Conservation (phyloP, 2,113 vertebrate species). For the Lophochroa leadbeateri region DNA sequence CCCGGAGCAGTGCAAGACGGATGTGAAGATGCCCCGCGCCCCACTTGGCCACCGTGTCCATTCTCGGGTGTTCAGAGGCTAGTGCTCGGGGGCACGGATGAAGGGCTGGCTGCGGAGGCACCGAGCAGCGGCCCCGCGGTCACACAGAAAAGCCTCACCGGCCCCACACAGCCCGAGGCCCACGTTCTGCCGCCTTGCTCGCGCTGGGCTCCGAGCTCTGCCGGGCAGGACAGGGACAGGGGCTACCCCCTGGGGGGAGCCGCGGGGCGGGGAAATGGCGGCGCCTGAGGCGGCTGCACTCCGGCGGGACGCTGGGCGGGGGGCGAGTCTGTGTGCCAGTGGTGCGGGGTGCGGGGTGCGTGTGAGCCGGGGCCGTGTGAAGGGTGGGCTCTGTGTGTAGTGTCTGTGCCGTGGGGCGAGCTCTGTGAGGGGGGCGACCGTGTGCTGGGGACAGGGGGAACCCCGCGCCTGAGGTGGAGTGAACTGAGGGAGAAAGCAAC, state of each 20-base stretch:
- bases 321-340: not conserved
- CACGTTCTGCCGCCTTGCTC: not conserved
- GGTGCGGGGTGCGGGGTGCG: not conserved
- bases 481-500: not conserved
- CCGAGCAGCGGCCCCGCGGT: not conserved
- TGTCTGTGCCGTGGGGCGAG: not conserved
- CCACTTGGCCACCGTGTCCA: not conserved
- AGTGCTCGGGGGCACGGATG: not conserved
- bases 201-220: not conserved
- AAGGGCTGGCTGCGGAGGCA: not conserved
- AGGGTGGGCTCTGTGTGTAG: not conserved
- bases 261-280: not conserved
- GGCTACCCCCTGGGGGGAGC: not conserved
- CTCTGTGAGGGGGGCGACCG: not conserved
- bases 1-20: fast-evolving
- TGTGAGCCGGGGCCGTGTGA: fast-evolving
- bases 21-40: not conserved
- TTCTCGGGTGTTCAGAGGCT: not conserved
- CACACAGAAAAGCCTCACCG: not conserved
- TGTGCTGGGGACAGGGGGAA: not conserved
- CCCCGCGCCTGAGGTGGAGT: not conserved
- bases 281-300: not conserved
- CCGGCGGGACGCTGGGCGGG: not conserved
- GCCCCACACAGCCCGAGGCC: not conserved
- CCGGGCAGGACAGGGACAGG: not conserved